phyloP scores from a whole-genome alignment of 2,797 vertebrate species.

The Dicrostonyx torquatus region DNA sequence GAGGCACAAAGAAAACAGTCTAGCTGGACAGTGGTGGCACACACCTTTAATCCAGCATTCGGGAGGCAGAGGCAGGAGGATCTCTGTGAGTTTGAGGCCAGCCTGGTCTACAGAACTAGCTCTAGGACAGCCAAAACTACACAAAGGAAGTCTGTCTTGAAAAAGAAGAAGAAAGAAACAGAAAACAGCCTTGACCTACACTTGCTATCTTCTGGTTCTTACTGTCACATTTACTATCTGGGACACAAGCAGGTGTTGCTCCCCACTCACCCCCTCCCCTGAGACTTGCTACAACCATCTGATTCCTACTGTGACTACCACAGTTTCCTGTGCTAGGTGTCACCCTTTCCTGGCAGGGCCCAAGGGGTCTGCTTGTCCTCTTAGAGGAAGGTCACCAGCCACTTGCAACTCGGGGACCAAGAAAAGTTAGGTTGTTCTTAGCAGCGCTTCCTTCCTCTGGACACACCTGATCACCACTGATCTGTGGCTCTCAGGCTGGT shows the following conservation, averaged over 20 bases:
- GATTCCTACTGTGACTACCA: neutral
- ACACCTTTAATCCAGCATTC: neutral
- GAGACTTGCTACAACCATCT: neutral
- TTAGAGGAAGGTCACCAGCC: neutral
- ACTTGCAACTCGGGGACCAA: neutral
- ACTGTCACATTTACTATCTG: rapidly evolving
- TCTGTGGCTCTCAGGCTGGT: neutral
- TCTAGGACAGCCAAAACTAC: neutral
- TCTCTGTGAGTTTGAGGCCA: neutral
- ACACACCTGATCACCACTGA: neutral
- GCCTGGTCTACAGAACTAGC: neutral
- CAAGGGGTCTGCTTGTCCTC: neutral
- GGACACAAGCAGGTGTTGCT: neutral
- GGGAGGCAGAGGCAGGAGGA: neutral
- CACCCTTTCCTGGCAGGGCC: neutral
- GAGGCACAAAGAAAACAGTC: neutral
- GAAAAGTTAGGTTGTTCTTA: neutral
- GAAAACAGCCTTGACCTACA: neutral
- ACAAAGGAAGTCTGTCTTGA: neutral
- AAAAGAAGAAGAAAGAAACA: neutral
- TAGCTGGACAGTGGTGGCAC: rapidly evolving
- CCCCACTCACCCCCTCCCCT: neutral
- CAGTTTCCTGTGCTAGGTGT: neutral
- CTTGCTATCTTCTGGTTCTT: neutral
- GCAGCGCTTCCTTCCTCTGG: neutral